These are phyloP conservation scores for Lamellibrachia luymesi DNA, from an alignment of 1,140 invertebrate genomes.

Conservation along the genomic window DNA sequence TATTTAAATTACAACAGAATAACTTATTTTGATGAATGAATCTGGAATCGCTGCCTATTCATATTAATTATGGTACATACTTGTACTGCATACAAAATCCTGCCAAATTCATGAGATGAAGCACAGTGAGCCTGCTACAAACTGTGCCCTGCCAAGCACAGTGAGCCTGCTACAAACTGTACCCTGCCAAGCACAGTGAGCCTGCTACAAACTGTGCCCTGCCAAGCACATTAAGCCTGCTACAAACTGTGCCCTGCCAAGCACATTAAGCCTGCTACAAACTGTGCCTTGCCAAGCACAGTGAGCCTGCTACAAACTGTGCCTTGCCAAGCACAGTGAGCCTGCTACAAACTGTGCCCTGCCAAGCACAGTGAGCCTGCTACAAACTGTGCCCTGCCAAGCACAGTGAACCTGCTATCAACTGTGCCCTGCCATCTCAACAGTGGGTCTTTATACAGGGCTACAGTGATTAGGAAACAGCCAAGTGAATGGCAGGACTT, in stretches of 20 bases:
- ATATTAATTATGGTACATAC: neutral
- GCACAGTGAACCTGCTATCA: neutral
- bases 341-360: no score
- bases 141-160: no score
- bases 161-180: no score
- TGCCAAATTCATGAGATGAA: neutral
- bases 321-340: neutral
- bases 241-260: no score
- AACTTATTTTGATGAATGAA: neutral
- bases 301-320: neutral
- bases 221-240: no score
- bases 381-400: neutral
- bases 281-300: neutral
- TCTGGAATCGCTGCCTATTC: neutral
- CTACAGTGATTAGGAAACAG: neutral
- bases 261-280: no score
- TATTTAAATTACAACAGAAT: neutral
- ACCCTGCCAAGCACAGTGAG: no score
- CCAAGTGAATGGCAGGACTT: neutral
- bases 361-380: neutral
- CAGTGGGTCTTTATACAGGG: neutral
- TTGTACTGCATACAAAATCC: neutral
- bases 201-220: no score
- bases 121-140: neutral
- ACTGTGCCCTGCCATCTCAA: neutral